Base-by-base conservation (phyloP, 2,888 invertebrate genomes). In the Linnaemya vulpina region DNA sequence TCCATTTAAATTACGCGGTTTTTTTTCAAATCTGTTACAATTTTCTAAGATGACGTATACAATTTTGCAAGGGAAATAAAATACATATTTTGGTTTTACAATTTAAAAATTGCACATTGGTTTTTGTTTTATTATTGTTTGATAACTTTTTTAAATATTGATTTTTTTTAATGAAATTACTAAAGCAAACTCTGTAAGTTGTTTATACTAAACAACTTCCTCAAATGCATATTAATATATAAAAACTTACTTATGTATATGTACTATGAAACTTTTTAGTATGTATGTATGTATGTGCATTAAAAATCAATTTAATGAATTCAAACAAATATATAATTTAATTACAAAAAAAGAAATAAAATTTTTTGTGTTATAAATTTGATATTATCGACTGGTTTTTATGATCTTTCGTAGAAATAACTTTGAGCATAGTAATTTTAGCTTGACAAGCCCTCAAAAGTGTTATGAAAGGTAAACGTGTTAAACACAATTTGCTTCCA, bases 121-220 rank as follows among this genome's bases (percentile, higher is more conserved):
- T 17, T 78, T 63, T 78, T 40, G 8, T 70, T 62, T 51, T 53
- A 35, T 58, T 49, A 49, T 40, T 58, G 3, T 22, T 38, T 25
- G 38, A 11, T 55, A n/a, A 67, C 55, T 67, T 67, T 1, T 58
- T 77, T 17, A 17, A 58, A 30, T 58, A n/a, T 35, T 30, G n/a
- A 25, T 58, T 58, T 58, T 20, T 38, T 38, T 60, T 17, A 38
- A 38, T 22, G 17, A 1, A 49, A 63, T 63, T 8, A 74, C 11
- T 40, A 55, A 74, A 74, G 17, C 22, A 30, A 67, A 74, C 38
- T 71, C 49, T 65, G 38, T 70, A n/a, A 70, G 82, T 71, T 82
- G 82, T 82, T 82, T 82, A 82, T 76, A 82, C 62, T 76, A 76
- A 82, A 76, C 70, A 82, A 65, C 49, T 71, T 55, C 7, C 49